Evolutionary conservation across 2,888 invertebrate species (phyloP), one percentile per base, ranked within the genome.

Genomic region (Julus scandinavius): DNA sequence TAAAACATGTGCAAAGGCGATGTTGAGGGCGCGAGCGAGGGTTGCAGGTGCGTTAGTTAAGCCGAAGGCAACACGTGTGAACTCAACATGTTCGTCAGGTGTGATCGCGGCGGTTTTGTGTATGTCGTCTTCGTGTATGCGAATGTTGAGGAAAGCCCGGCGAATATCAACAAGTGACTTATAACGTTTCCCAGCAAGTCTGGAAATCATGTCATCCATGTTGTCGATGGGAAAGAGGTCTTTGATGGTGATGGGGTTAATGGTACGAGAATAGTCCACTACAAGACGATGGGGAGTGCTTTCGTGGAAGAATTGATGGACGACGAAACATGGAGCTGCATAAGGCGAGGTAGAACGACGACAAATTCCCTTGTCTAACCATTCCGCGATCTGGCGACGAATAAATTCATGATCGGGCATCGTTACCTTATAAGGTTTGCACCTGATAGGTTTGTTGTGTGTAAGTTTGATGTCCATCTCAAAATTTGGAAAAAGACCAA

Each of bases 141-240:
- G 40, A 11, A 88, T 87, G 17, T 49, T 88, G 15, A 41, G 49
- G 13, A 54, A 87, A n/a, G 87, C 63, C 0, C 15, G 29, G n/a
- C 7, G n/a, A 17, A 87, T 54, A 2, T 87, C 84, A 20, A 80
- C 40, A 5, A 45, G 54, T 6, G 41, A 5, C 87, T 40, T 72
- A 38, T 87, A 86, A 2, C 41, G 63, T 45, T 40, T 80, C 17
- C 45, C n/a, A 4, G 87, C 63, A 17, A 87, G 17, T 17, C n/a
- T 17, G 2, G 11, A 11, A n/a, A 87, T 49, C 80, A 87, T 80
- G 40, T 87, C 85, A 17, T 87, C 41, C 87, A 87, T 87, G 13
- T 83, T 87, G 41, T 87, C 87, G 80, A 87, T 63, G n/a, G 87
- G 87, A 1, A 50, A 54, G 0, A 40, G 87, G 15, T 87, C 87